Evolutionary conservation across 1,140 invertebrate genomes (phyloP), one percentile per base, ranked within the genome.

Genomic region (Vanessa atalanta): DNA sequence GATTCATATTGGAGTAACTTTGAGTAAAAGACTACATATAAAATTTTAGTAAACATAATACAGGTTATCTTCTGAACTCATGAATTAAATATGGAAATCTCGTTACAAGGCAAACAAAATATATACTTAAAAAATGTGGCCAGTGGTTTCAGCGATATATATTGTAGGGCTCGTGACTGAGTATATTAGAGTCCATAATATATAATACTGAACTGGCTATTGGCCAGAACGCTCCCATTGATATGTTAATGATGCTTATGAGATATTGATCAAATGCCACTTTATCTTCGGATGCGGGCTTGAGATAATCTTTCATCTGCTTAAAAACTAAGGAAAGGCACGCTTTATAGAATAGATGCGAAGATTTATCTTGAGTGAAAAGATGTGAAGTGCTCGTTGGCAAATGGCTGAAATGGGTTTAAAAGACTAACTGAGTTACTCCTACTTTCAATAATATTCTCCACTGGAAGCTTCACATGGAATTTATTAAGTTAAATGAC

Each of bases 241-340:
- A 79, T 81, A 81, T 79, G 78, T 73, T 79, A 81, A 81, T 74
- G 75, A 72, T 75, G 66, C 75, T 81, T 75, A 61, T 65, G 57
- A 53, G 72, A 73, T 72, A 79, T 72, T 57, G 74, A 79, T 76
- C 75, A 71, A 60, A 60, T 60, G 65, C 65, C 65, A 69, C 74
- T 76, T 53, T 43, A n/a, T 64, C 60, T 50, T 70, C 69, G 57
- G 16, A 67, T 63, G 43, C 65, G 48, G 53, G 31, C 72, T 73
- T 47, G 57, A 64, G 72, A 73, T 73, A 50, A 73, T 73, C 72
- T 64, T 72, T 60, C 60, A 65, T 68, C 55, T 68, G 71, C n/a
- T 70, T 71, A 48, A 65, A 65, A 65, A 65, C 64, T 47, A 37
- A 48, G 47, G 47, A 65, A 65, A 65, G 64, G 47, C 64, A 65